Conservation (phyloP, 2,797 vertebrate genomes). For the Lithobates pipiens region DNA sequence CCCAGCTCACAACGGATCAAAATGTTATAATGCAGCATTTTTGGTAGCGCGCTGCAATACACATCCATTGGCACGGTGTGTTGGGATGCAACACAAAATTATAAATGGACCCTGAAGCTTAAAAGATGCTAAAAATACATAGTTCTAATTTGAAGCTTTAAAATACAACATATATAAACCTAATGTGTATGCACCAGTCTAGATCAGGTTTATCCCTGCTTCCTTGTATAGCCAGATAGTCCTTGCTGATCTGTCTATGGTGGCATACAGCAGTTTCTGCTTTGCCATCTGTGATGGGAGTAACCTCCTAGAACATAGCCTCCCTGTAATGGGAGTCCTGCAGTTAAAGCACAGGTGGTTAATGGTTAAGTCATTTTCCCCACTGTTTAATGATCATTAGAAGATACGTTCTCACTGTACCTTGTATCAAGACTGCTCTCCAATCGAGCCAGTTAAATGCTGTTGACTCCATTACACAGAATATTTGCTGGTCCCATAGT, state of each 20-base stretch:
- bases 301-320: neutral
- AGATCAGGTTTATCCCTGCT: neutral
- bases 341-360: conserved; percentile 4
- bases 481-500: neutral
- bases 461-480: conserved; percentile 1
- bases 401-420: conserved; percentile 1
- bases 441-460: neutral
- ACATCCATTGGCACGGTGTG: no score
- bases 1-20: no score
- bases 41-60: no score
- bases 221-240: neutral
- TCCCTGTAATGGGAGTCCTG: neutral
- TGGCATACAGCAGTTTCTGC: neutral
- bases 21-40: no score
- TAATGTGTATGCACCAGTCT: no score
- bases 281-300: conserved; percentile 13
- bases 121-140: no score
- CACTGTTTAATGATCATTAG: conserved; percentile 27
- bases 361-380: conserved; percentile 10
- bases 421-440: neutral
- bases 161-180: no score
- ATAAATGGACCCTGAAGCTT: no score
- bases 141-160: no score
- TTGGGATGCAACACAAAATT: no score
- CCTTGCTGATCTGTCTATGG: neutral